Conservation (phyloP, 2,797 vertebrate genomes). For the Alfaro cultratus region DNA sequence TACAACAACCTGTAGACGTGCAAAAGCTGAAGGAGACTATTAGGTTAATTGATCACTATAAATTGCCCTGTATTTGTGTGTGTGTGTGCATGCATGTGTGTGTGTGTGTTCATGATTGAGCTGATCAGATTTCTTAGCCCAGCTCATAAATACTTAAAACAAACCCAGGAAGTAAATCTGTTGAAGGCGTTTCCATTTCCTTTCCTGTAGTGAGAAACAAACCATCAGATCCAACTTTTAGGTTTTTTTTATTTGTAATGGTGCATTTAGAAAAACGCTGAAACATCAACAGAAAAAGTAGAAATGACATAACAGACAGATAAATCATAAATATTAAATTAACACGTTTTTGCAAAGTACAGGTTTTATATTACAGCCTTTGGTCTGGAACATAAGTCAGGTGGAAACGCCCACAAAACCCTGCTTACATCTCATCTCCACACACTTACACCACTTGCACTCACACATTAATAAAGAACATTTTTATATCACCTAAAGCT, state of each 20-base stretch:
- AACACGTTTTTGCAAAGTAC: constrained; percentile 70
- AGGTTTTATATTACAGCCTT: constrained; percentile 68
- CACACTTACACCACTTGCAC: constrained; percentile 38
- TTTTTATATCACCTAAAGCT: constrained; percentile 53
- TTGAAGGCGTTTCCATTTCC: background rate
- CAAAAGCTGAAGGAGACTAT: background rate
- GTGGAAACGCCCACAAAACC: constrained; percentile 65
- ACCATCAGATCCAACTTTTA: constrained; percentile 33
- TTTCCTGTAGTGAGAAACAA: background rate
- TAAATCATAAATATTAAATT: constrained; percentile 70
- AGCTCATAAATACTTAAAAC: background rate
- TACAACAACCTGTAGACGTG: background rate
- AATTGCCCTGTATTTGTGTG: background rate
- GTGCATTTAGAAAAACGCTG: constrained; percentile 78
- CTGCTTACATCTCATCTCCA: constrained; percentile 54
- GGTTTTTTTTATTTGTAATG: constrained; percentile 68
- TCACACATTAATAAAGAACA: constrained; percentile 45
- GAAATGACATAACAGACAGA: constrained; percentile 64
- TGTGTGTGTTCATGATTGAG: background rate
- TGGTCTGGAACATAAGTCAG: constrained; percentile 67
- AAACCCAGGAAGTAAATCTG: background rate
- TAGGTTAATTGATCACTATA: background rate
- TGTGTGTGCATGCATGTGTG: no score
- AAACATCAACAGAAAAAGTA: constrained; percentile 72
- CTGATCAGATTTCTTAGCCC: background rate